These are phyloP conservation scores for Chinchilla lanigera DNA, from an alignment of 2,113 vertebrate species.

Conservation along the genomic window DNA sequence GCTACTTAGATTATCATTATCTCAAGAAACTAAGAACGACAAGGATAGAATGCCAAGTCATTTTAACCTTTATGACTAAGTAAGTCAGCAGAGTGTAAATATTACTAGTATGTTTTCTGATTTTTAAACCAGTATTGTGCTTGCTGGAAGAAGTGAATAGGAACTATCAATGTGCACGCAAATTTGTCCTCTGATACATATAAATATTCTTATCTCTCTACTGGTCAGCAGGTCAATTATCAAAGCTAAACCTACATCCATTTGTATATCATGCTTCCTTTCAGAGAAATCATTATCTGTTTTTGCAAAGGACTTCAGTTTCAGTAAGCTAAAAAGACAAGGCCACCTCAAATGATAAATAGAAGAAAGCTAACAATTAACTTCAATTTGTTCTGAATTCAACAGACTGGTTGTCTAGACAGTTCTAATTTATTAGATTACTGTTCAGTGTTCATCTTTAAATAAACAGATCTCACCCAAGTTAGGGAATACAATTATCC, in stretches of 20 bases:
- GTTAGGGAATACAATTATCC: slow-evolving; percentile 69
- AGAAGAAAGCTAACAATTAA: slow-evolving; percentile 75
- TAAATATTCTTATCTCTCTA: not conserved
- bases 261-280: slow-evolving; percentile 33
- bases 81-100: slow-evolving; percentile 40
- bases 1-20: not conserved
- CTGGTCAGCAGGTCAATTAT: not conserved
- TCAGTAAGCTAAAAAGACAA: slow-evolving; percentile 54
- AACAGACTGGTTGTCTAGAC: slow-evolving; percentile 78
- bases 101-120: slow-evolving; percentile 39
- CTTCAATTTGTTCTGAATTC: slow-evolving; percentile 70
- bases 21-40: slow-evolving; percentile 37
- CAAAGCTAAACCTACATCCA: not conserved
- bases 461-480: slow-evolving; percentile 69
- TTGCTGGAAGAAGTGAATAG: slow-evolving; percentile 50
- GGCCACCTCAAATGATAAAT: slow-evolving; percentile 68
- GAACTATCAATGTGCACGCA: not conserved
- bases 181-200: not conserved
- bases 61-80: slow-evolving; percentile 31
- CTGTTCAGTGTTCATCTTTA: slow-evolving; percentile 69
- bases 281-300: slow-evolving; percentile 39
- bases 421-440: slow-evolving; percentile 78
- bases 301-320: slow-evolving; percentile 59
- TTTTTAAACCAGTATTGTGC: not conserved
- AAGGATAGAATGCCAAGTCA: not conserved